These are phyloP conservation scores for Alosa sapidissima DNA, from an alignment of 2,797 vertebrate genomes.

Conservation along the genomic window DNA sequence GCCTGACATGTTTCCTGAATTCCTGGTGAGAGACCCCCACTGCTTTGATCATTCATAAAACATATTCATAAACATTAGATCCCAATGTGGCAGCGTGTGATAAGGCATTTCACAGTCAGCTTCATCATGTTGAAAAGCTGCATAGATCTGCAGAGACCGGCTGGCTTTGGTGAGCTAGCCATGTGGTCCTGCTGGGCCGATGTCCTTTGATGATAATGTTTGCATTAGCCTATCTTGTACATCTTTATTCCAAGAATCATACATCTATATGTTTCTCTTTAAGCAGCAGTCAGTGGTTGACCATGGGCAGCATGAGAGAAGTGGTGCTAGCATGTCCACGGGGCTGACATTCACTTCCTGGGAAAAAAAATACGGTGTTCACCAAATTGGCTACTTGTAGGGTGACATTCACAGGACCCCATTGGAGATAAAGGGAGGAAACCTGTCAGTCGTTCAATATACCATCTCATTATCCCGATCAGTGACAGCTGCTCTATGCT, in stretches of 20 bases:
- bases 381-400: neutral
- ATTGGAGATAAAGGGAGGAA: neutral
- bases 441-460: neutral
- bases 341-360: neutral
- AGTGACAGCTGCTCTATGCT: neutral
- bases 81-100: neutral
- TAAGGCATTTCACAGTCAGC: neutral
- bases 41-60: slow-evolving; percentile 11
- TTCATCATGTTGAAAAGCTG: neutral
- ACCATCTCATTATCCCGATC: neutral
- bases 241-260: neutral
- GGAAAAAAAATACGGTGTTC: neutral
- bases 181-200: neutral
- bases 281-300: neutral
- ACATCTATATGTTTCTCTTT: neutral
- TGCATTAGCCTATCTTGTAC: neutral
- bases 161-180: slow-evolving; percentile 18
- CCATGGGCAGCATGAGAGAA: neutral
- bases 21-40: neutral
- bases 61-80: slow-evolving; percentile 17
- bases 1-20: neutral
- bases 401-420: neutral
- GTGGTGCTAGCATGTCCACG: neutral
- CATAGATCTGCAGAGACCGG: neutral
- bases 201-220: slow-evolving; percentile 15